Conservation (phyloP, 1,140 invertebrate genomes). For the Holotrichia oblita region DNA sequence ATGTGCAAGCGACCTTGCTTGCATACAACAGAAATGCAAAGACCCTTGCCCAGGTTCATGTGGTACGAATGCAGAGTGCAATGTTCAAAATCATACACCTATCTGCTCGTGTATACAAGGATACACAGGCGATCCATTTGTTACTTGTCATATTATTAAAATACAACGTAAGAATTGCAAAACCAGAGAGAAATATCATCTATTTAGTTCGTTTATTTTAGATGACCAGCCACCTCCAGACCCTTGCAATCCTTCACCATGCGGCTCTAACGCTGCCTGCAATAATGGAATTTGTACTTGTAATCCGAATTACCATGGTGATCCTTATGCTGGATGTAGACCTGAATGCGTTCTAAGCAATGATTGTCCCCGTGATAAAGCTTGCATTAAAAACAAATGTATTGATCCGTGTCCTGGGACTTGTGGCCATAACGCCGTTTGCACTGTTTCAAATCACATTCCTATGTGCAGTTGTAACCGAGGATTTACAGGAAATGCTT, state of each 20-base stretch:
- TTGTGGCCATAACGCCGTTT: conserved; percentile 77
- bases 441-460: conserved; percentile 77
- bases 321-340: conserved; percentile 73
- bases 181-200: conserved; percentile 3
- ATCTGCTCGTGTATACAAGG: conserved; percentile 74
- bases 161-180: conserved; percentile 58
- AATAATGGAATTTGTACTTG: conserved; percentile 71
- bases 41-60: conserved; percentile 78
- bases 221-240: conserved; percentile 58
- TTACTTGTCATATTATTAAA: conserved; percentile 54
- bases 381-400: conserved; percentile 77
- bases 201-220: conserved; percentile 45
- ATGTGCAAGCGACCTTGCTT: conserved; percentile 71
- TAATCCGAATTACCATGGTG: conserved; percentile 72
- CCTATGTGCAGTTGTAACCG: conserved; percentile 76
- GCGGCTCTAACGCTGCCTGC: conserved; percentile 72
- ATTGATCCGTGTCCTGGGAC: conserved; percentile 73
- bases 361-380: conserved; percentile 73
- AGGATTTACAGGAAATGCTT: conserved; percentile 76
- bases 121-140: conserved; percentile 70
- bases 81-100: conserved; percentile 75
- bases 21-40: conserved; percentile 68
- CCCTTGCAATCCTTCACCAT: conserved; percentile 73
- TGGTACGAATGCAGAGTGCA: conserved; percentile 73
- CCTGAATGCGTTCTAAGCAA: conserved; percentile 75